Conservation (phyloP, 2,888 invertebrate genomes). For the Gryllus longicercus region DNA sequence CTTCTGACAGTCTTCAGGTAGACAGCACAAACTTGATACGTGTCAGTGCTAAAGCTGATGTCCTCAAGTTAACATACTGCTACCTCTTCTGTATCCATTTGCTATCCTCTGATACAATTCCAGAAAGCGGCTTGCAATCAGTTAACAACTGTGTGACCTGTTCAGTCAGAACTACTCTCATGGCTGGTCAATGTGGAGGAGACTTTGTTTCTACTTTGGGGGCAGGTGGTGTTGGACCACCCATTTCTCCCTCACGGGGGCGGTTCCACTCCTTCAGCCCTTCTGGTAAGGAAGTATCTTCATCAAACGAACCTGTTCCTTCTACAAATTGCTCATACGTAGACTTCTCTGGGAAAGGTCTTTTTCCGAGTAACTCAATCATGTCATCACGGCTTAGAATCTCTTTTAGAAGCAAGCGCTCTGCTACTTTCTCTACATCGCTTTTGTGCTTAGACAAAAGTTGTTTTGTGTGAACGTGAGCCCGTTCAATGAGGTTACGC, state of each 20-base stretch:
- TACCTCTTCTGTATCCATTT: too few species aligned
- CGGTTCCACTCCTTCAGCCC: conserved; percentile 95
- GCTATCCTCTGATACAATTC: too few species aligned
- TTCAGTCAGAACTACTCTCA: too few species aligned
- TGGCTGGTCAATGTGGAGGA: background rate
- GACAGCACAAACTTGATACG: too few species aligned
- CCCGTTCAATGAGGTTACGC: conserved; percentile 66
- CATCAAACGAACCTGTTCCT: conserved; percentile 95
- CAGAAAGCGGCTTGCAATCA: too few species aligned
- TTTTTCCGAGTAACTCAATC: conserved; percentile 88
- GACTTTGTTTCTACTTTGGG: background rate
- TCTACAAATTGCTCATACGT: conserved; percentile 99
- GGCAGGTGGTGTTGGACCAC: background rate
- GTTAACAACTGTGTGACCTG: too few species aligned
- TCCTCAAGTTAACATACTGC: too few species aligned
- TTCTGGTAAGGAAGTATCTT: conserved; percentile 90
- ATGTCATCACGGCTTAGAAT: conserved; percentile 94
- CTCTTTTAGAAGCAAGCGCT: conserved; percentile 57
- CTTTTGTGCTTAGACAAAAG: conserved; percentile 76
- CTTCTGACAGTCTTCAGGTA: too few species aligned
- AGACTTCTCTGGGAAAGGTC: conserved; percentile 98
- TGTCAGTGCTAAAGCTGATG: too few species aligned
- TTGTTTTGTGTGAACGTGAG: conserved; percentile 75
- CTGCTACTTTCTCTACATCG: conserved; percentile 72
- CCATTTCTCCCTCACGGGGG: conserved; percentile 32